Evolutionary conservation across 2,113 vertebrate species (phyloP).

Genomic region (Prolemur simus): DNA sequence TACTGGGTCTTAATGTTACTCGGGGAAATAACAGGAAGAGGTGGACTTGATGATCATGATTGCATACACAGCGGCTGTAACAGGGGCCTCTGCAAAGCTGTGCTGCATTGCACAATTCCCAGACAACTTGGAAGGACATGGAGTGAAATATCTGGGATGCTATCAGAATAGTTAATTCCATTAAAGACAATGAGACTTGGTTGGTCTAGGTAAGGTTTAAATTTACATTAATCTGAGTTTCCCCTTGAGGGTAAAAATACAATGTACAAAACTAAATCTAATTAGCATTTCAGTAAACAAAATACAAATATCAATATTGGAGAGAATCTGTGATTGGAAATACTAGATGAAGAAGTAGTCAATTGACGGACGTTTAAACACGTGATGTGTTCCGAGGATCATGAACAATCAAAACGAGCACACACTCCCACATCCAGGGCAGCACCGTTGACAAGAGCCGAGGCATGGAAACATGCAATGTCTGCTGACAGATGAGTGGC

Average conservation of each 20-base stretch:
- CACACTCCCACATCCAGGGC: accelerated
- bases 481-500: too few species aligned
- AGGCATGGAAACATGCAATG: background rate
- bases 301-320: background rate
- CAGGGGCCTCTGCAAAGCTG: background rate
- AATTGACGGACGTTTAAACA: background rate
- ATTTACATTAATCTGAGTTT: background rate
- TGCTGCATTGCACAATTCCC: background rate
- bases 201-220: background rate
- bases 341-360: background rate
- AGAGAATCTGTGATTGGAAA: background rate
- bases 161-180: background rate
- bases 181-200: background rate
- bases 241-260: background rate
- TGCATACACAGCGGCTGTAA: background rate
- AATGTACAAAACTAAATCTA: background rate
- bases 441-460: too few species aligned
- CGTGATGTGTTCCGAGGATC: background rate
- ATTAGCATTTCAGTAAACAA: slow-evolving; percentile 9
- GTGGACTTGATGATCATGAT: background rate
- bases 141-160: background rate
- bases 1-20: background rate
- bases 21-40: background rate
- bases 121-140: background rate
- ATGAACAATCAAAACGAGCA: background rate